Evolutionary conservation across 1,140 invertebrate species (phyloP), one percentile per base, ranked within the genome.

Genomic region (Heterodera schachtii): DNA sequence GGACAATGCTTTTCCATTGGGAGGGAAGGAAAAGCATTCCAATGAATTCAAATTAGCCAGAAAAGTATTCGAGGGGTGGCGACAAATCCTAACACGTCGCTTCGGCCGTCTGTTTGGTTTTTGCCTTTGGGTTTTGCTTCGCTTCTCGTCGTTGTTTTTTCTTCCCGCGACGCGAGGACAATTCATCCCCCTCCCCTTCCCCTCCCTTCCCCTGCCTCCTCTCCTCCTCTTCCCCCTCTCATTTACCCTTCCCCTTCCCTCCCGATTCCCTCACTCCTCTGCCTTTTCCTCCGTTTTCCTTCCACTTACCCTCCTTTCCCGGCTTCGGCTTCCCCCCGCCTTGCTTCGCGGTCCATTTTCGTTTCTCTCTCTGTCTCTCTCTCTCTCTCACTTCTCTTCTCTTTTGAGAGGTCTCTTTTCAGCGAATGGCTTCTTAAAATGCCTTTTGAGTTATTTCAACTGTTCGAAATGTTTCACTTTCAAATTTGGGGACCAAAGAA

Each of bases 21-120:
- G 49, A 52, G 6, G 49, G 49, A 31, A 52, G 16, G 57, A 60
- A 60, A 60, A 60, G 57, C 57, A 60, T 60, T 60, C 57, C 57
- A 60, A 60, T 60, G 57, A 60, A 60, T 60, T 60, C 57, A 60
- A 60, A 60, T 60, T 60, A 60, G 57, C 57, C 57, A 60, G 57
- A 16, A 60, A 60, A 60, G 57, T 60, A 19, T 60, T 11, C 9
- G 57, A 19, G 19, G 13, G 57, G 57, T 16, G 57, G 2, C 3
- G 9, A 19, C 3, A 19, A 60, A 60, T 19, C 57, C 57, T 60
- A 60, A 19, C 57, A 60, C 49, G 57, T 60, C 57, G 57, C 16
- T 16, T 16, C 57, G 3, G 9, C 8, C 8, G 57, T 60, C 9
- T 19, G 16, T 60, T 60, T 60, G 9, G 16, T 9, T 60, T 19